Evolutionary conservation across 2,113 vertebrate species (phyloP).

Genomic region (Nematolebias whitei): DNA sequence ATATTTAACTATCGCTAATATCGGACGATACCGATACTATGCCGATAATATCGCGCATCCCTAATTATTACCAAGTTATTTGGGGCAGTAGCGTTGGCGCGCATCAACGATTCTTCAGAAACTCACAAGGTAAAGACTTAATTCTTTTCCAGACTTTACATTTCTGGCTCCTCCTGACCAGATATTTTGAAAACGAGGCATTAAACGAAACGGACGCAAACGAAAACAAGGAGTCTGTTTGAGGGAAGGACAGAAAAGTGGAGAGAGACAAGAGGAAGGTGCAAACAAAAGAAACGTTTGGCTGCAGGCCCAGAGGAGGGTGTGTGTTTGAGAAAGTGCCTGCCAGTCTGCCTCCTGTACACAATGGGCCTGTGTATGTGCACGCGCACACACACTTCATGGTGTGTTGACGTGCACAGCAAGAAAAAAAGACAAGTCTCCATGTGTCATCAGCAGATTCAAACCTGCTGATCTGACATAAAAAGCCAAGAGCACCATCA

Average conservation of each 20-base stretch:
- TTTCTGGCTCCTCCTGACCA: too few relatives aligned
- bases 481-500: constrained; percentile 50
- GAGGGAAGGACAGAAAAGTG: constrained; percentile 69
- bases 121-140: too few relatives aligned
- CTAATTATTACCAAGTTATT: too few relatives aligned
- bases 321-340: constrained; percentile 63
- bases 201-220: constrained; percentile 29
- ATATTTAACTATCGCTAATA: too few relatives aligned
- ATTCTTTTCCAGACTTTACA: background rate
- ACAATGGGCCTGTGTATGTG: constrained; percentile 50
- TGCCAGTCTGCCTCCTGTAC: constrained; percentile 70
- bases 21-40: too few relatives aligned
- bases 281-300: constrained; percentile 74
- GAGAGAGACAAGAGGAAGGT: constrained; percentile 71
- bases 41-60: too few relatives aligned
- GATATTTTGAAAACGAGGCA: constrained; percentile 19
- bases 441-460: constrained; percentile 68
- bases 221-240: constrained; percentile 51
- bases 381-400: background rate
- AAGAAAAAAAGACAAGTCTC: constrained; percentile 13
- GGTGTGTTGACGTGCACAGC: background rate
- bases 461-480: constrained; percentile 72
- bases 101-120: too few relatives aligned
- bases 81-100: too few relatives aligned
- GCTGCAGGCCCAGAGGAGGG: constrained; percentile 57